Evolutionary conservation across 2,797 vertebrate genomes (phyloP).

Genomic region (Cuniculus paca): DNA sequence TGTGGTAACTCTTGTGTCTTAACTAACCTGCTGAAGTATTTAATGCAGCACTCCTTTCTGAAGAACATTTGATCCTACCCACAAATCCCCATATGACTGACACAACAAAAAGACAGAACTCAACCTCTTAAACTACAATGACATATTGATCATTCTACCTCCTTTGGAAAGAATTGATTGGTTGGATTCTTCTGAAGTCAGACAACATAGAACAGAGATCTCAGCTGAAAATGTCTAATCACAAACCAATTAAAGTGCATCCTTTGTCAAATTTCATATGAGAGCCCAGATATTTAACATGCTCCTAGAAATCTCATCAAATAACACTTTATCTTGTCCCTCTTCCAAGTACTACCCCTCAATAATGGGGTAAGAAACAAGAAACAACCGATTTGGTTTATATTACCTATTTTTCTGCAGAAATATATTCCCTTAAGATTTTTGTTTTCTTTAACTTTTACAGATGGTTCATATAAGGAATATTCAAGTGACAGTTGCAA

Average conservation of each 20-base stretch:
- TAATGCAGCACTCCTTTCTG: background rate
- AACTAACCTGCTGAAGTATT: background rate
- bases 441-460: conserved; percentile 10
- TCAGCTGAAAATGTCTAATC: background rate
- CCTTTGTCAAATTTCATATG: background rate
- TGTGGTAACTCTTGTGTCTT: background rate
- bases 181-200: background rate
- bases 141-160: background rate
- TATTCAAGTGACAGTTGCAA: background rate
- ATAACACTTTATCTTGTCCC: background rate
- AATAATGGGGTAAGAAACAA: background rate
- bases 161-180: background rate
- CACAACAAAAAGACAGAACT: background rate
- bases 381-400: background rate
- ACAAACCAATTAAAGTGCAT: background rate
- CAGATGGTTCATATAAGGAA: background rate
- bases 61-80: background rate
- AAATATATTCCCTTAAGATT: background rate
- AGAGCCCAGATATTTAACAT: background rate
- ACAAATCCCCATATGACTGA: background rate
- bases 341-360: background rate
- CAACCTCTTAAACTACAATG: background rate
- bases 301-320: background rate
- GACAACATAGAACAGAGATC: background rate
- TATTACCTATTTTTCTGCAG: background rate